Evolutionary conservation across 2,113 vertebrate species (phyloP), one percentile per base, ranked within the genome.

Genomic region (Notarius lentiginosus): DNA sequence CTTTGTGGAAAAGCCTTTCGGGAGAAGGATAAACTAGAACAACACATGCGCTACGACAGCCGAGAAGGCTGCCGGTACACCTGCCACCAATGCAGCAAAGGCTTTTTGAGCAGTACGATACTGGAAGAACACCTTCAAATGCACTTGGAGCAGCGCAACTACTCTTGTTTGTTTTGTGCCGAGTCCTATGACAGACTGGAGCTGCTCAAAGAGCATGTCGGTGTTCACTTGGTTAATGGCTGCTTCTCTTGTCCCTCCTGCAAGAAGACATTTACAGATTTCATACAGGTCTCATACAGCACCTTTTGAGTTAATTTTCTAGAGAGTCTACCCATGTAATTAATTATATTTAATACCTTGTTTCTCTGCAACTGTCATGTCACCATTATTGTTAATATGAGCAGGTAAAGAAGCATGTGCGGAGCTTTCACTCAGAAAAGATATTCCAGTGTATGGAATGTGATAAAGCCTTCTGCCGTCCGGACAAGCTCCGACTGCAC

Each of bases 341-440:
- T 12, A 49, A 65, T 7, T 22, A 22, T 80, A 15, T 65, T 82
- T 12, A 58, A 24, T 72, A 30, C 30, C 47, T 27, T 34, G 18
- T 68, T 55, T 53, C 17, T 70, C 14, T 73, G 34, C 70, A 22
- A 12, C 2, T 81, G 8, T 61, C n/a, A 17, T 20, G 27, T 56
- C 8, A 47, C 51, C 63, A 41, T 24, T 55, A 41, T 34, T 72
- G 63, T 47, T 82, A 14, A 90, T 17, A 11, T 66, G 49, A 66
- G 56, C 77, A 99, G 98, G 96, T 99, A 76, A 99, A 99, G 93
- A 99, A 99, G 73, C 98, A 99, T 0, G 97, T 99, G 9, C 97
- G 98, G 81, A 98, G 98, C 88, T 99, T 99, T 92, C 98, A 99
- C 86, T 99, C 98, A 0, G 98, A 99, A 87, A 99, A 99, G 95